Conservation (phyloP, 1,140 invertebrate species). For the Magallana angulata region DNA sequence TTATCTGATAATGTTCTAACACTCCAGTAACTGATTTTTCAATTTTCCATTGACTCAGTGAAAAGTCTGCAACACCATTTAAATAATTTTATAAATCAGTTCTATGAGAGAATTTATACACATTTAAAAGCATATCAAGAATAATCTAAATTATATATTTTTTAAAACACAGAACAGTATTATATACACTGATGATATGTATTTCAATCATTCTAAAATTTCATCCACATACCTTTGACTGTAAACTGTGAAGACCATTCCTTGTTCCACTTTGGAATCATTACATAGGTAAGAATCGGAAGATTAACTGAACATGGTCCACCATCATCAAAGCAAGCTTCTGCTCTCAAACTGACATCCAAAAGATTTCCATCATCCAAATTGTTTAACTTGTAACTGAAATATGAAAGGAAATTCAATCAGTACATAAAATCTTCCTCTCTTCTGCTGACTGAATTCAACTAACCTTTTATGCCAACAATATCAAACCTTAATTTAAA, state of each 20-base stretch:
- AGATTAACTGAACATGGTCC: slow-evolving; percentile 8
- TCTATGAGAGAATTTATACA: too few relatives aligned
- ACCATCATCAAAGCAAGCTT: slow-evolving; percentile 16
- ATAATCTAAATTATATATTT: too few relatives aligned
- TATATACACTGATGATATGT: too few relatives aligned
- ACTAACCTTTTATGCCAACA: too few relatives aligned
- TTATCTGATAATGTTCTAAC: slow-evolving; percentile 14
- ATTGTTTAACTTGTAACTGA: neutral
- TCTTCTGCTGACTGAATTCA: too few relatives aligned
- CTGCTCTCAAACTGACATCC: slow-evolving; percentile 11
- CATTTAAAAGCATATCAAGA: too few relatives aligned
- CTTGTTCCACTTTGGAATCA: slow-evolving; percentile 40
- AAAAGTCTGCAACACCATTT: neutral
- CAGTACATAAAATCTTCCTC: neutral
- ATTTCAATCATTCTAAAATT: too few relatives aligned
- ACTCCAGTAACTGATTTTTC: neutral
- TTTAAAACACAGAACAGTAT: too few relatives aligned
- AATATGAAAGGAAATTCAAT: neutral
- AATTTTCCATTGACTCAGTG: slow-evolving; percentile 24
- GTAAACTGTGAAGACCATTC: slow-evolving; percentile 30
- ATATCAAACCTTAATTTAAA: slow-evolving; percentile 19
- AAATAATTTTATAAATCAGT: too few relatives aligned
- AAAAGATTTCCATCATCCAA: slow-evolving; percentile 12
- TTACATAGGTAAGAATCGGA: slow-evolving; percentile 3
- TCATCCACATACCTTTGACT: neutral